These are phyloP conservation scores for Resseliella maxima DNA, from an alignment of 2,888 invertebrate species.

Conservation along the genomic window DNA sequence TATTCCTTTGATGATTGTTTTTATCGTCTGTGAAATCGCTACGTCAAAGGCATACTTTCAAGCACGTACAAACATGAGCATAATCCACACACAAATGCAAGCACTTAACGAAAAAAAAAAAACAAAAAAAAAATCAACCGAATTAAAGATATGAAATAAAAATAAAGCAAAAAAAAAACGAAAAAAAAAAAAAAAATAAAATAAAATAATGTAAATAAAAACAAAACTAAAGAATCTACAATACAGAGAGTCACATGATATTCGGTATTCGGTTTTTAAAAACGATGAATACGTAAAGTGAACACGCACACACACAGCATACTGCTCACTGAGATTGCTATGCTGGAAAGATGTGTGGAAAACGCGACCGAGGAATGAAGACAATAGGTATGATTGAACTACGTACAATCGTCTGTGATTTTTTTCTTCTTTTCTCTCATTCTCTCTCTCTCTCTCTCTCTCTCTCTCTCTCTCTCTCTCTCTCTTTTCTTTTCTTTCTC, in stretches of 20 bases:
- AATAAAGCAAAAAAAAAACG: background rate
- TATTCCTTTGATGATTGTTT: conserved; percentile 56
- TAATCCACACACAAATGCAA: conserved; percentile 13
- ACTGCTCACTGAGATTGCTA: background rate
- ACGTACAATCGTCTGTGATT: conserved; percentile 48
- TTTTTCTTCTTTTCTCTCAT: background rate
- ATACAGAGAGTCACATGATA: conserved; percentile 16
- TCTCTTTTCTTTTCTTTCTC: too few species aligned
- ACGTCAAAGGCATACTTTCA: conserved; percentile 54
- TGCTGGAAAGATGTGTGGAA: conserved; percentile 22
- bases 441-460: too few species aligned
- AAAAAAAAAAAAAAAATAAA: conserved; percentile 9
- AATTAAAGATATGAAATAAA: conserved; percentile 14
- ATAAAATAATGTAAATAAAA: conserved; percentile 20
- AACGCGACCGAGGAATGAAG: conserved; percentile 33
- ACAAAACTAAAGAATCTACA: conserved; percentile 8
- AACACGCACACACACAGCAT: background rate
- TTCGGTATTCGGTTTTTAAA: conserved; percentile 38
- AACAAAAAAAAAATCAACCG: conserved; percentile 1
- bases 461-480: too few species aligned
- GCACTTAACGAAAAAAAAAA: conserved; percentile 51
- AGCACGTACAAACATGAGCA: conserved; percentile 14
- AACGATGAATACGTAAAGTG: conserved; percentile 35
- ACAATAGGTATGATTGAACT: conserved; percentile 53
- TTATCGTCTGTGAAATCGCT: conserved; percentile 56